A percentile compares a stretch with the other conserved stretches of the same genome.
Evolutionary conservation across 2,888 invertebrate species (phyloP).

Genomic region (Apotomis betuletana): DNA sequence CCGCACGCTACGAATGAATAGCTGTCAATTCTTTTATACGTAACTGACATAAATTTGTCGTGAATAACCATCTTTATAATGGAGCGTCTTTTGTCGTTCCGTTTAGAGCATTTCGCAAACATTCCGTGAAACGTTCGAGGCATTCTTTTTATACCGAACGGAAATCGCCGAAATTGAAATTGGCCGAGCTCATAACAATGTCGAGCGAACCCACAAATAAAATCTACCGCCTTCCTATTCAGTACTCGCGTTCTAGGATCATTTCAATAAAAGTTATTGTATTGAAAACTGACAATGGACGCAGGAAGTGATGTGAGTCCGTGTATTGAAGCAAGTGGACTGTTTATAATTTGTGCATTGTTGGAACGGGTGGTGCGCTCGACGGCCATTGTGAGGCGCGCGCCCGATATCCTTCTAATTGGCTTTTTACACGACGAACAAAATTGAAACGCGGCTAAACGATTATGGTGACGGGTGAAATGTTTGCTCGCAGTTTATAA

Average conservation of each 20-base stretch:
- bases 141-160: conserved; percentile 71
- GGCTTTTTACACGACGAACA: conserved; percentile 68
- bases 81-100: conserved; percentile 51
- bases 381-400: conserved; percentile 65
- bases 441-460: conserved; percentile 51
- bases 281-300: conserved; percentile 79
- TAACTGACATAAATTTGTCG: conserved; percentile 69
- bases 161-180: conserved; percentile 76
- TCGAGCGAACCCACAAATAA: conserved; percentile 74
- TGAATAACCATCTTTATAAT: conserved; percentile 46
- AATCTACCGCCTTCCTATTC: conserved; percentile 65
- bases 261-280: conserved; percentile 83
- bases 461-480: conserved; percentile 47
- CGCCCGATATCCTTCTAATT: conserved; percentile 72
- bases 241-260: conserved; percentile 73
- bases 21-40: conserved; percentile 54
- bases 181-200: conserved; percentile 70
- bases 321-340: conserved; percentile 80
- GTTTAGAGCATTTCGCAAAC: conserved; percentile 62
- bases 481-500: conserved; percentile 46
- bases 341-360: conserved; percentile 83
- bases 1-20: conserved; percentile 54
- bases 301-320: conserved; percentile 79
- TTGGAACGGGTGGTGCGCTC: conserved; percentile 73
- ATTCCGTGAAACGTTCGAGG: conserved; percentile 62